Percentiles rank a stretch among this genome's conserved stretches.
Evolutionary conservation across 2,888 invertebrate species (phyloP).

Genomic region (Luperina testacea): DNA sequence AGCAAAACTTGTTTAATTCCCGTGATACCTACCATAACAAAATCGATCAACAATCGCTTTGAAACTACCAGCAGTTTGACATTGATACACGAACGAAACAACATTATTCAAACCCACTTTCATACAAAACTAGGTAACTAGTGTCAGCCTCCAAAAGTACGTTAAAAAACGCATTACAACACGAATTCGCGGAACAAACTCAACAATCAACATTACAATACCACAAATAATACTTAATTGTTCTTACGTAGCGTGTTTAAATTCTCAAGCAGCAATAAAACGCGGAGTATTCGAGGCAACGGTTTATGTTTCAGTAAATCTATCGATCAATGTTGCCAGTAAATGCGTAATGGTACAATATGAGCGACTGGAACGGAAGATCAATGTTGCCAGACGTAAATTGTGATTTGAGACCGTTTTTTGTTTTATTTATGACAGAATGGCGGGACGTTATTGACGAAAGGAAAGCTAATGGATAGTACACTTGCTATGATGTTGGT

Average conservation of each 20-base stretch:
- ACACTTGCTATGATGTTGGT: neutral
- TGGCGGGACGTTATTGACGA: neutral
- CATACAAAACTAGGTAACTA: conserved; percentile 10
- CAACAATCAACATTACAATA: conserved; percentile 40
- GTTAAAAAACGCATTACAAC: conserved; percentile 30
- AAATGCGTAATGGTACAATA: conserved; percentile 44
- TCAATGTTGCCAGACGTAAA: conserved; percentile 37
- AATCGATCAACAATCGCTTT: neutral
- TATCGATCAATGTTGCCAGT: conserved; percentile 60
- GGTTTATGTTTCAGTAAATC: conserved; percentile 54
- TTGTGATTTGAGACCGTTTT: conserved; percentile 34
- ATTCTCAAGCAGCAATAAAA: conserved; percentile 46
- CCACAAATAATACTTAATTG: conserved; percentile 55
- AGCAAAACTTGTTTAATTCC: neutral
- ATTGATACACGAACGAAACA: conserved; percentile 16
- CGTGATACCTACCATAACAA: neutral
- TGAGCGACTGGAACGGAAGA: conserved; percentile 39
- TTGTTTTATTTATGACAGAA: conserved; percentile 28
- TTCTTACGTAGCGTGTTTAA: conserved; percentile 50
- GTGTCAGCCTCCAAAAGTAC: conserved; percentile 7
- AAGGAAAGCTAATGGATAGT: neutral
- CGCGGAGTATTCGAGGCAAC: conserved; percentile 52
- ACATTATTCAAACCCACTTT: conserved; percentile 13
- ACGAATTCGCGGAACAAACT: conserved; percentile 33
- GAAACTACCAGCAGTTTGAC: conserved; percentile 1